These are phyloP conservation scores for Leptopilina clavipes DNA, from an alignment of 1,140 invertebrate genomes.

Conservation along the genomic window DNA sequence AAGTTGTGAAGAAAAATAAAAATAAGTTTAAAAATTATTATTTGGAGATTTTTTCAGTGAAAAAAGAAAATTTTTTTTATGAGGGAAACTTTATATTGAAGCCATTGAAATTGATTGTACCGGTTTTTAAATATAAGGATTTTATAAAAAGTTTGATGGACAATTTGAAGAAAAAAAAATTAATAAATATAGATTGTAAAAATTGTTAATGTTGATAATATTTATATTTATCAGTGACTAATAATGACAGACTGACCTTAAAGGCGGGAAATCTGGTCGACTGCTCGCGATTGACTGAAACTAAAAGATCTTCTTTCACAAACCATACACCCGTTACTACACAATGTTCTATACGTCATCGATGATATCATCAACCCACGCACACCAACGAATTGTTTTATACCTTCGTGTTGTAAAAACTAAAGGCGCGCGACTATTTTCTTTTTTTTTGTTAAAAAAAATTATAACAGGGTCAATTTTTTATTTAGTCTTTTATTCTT, in stretches of 20 bases:
- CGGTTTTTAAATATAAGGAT: no score
- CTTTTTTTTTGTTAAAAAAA: conserved; percentile 34
- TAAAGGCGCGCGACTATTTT: conserved; percentile 22
- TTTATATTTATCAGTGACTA: conserved; percentile 30
- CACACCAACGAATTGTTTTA: conserved; percentile 25
- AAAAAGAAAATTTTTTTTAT: no score
- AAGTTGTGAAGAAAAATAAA: no score
- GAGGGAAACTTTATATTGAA: no score
- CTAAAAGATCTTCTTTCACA: conserved; percentile 21
- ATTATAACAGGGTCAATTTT: not conserved
- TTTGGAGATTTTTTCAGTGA: no score
- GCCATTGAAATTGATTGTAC: no score
- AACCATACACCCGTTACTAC: conserved; percentile 5
- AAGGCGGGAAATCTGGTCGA: conserved; percentile 36
- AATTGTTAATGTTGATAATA: not conserved
- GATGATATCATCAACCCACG: conserved; percentile 63
- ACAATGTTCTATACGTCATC: conserved; percentile 58
- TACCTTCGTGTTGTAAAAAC: conserved; percentile 2
- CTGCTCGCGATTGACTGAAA: conserved; percentile 60
- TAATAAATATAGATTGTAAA: no score
- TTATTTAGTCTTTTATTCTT: not conserved
- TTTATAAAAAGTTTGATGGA: no score
- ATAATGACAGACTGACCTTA: conserved; percentile 54
- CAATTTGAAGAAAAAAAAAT: no score
- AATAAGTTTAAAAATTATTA: no score